Evolutionary conservation across 2,888 invertebrate genomes (phyloP).

Genomic region (Cryptus viduatorius): DNA sequence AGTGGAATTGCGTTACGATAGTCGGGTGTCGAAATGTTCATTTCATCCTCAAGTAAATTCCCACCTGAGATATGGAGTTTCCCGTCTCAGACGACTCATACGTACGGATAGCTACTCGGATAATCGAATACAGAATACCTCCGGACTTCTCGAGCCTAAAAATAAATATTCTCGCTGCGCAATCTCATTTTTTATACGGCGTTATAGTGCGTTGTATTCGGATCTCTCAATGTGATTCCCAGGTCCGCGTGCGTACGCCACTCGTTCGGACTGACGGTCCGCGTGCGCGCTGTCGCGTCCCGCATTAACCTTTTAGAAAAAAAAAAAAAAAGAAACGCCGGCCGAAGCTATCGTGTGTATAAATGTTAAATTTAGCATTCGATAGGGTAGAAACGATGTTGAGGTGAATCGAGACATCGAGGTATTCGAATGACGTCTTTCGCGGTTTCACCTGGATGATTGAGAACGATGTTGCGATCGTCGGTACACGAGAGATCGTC

Average conservation of each 20-base stretch:
- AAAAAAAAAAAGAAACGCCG: constrained; percentile 9
- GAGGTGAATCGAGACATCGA: neutral
- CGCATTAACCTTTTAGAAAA: constrained; percentile 26
- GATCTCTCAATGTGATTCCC: constrained; percentile 21
- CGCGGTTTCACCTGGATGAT: constrained; percentile 36
- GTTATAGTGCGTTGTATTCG: neutral
- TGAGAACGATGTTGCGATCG: neutral
- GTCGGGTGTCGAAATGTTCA: constrained; percentile 17
- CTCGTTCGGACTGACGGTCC: neutral
- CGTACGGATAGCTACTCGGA: neutral
- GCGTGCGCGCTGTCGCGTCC: neutral
- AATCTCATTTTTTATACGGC: constrained; percentile 23
- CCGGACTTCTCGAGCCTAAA: constrained; percentile 6
- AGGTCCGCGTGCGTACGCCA: neutral
- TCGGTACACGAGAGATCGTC: neutral
- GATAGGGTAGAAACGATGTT: constrained; percentile 10
- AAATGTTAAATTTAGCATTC: constrained; percentile 31
- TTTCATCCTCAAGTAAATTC: constrained; percentile 43
- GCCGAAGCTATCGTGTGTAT: neutral
- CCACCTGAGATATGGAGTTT: constrained; percentile 4
- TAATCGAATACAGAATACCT: neutral
- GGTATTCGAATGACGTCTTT: constrained; percentile 61
- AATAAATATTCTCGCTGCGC: constrained; percentile 20
- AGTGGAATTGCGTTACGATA: constrained; percentile 1
- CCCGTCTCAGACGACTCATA: neutral